Base-by-base conservation (phyloP, 2,888 invertebrate genomes). In the Drosophila merina region DNA sequence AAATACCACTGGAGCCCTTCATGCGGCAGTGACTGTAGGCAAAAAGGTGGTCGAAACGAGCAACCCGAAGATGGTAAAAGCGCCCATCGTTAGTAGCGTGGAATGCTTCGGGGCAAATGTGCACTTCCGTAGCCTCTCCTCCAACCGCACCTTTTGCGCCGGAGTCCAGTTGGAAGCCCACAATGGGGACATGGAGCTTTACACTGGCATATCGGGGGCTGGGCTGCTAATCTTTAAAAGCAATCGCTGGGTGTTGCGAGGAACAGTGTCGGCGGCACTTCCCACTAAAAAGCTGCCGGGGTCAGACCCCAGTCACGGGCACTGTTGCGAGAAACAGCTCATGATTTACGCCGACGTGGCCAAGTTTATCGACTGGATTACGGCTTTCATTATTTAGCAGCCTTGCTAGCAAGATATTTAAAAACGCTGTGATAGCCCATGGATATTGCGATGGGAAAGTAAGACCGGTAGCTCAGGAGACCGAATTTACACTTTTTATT, bases 301-400 rank as follows among this genome's bases (percentile, higher is more conserved):
- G 7, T 30, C 12, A 10, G 36, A 36, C 1, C 5, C 1, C 91
- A 20, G 63, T 33, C 44, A 76, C 7, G 40, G 91, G 10, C 25
- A 30, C 0, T 95, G 95, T 83, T 93, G 94, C 80, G 91, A 93
- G 1, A 91, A 92, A 54, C 93, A 95, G 78, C 95, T 93, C 80
- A 91, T 94, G 2, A 93, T 95, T 12, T 95, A 95, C 83, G 94
- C 94, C 0, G 95, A 95, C 81, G 91, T 93, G n/a, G 93, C 94
- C 0, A 92, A 94, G 84, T 93, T 93, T 86, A 89, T 92, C 47
- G 85, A 90, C 44, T 94, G 94, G 94, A 93, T 95, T 31, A 84
- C 82, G 72, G 88, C 90, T 12, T 91, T 90, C 76, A 82, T 88
- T 20, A 77, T 88, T 44, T 89, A 86, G 57, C 10, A 33, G 9